phyloP scores from a whole-genome alignment of 2,888 invertebrate species.

The Theretra japonica region DNA sequence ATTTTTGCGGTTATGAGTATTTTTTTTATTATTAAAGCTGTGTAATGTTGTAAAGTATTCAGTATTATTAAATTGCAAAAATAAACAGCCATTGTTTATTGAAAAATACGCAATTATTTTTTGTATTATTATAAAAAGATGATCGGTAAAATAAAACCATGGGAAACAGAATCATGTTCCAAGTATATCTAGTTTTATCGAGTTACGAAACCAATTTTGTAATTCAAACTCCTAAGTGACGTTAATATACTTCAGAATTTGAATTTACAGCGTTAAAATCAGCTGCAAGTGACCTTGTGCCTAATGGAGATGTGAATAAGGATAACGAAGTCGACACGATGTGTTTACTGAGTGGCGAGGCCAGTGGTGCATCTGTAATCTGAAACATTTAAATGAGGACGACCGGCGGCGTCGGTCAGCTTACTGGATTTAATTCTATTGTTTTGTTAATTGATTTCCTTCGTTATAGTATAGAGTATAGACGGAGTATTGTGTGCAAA shows the following conservation, averaged over 20 bases:
- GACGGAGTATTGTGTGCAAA: neutral
- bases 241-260: neutral
- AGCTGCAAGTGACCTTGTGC: conserved; percentile 28
- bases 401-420: neutral
- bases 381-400: neutral
- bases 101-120: no score
- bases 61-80: no score
- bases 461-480: neutral
- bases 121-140: no score
- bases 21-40: no score
- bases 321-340: conserved; percentile 35
- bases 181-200: neutral
- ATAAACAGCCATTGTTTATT: no score
- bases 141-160: neutral
- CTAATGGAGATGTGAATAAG: conserved; percentile 27
- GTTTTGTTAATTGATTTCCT: neutral
- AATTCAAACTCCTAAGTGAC: neutral
- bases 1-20: no score
- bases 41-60: no score
- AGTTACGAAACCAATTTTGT: neutral
- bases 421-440: conserved; percentile 20
- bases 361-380: conserved; percentile 7
- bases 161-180: no score
- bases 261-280: conserved; percentile 13
- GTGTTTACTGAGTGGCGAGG: neutral